Evolutionary conservation across 2,888 invertebrate species (phyloP), one percentile per base, ranked within the genome.

Genomic region (Dermolepida albohirtum): DNA sequence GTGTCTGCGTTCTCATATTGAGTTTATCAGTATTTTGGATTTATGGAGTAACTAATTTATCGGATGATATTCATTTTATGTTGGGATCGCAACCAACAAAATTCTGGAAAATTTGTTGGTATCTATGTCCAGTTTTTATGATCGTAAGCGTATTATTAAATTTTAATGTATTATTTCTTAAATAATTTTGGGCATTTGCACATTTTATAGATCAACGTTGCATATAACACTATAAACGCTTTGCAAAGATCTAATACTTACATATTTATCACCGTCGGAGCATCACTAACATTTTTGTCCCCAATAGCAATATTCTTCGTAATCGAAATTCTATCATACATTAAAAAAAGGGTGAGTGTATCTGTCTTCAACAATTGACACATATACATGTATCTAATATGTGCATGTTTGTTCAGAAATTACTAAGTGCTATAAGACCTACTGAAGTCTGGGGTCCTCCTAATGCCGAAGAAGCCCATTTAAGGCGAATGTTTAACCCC

Each of bases 31-130:
- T 67, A 8, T 72, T 71, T 52, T 72, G 72, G 73, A 51, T 74
- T 14, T 74, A 74, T 41, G 63, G 71, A 2, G 72, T 73, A 0
- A 65, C 69, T 12, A 68, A 62, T 5, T 27, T 74, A 10, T 68
- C 71, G n/a, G 74, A 74, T 43, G 74, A 74, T 17, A 70, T 74
- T 14, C 72, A 73, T 47, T 74, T 72, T 59, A 8, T 71, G 34
- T 62, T 59, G 29, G 72, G 74, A 27, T 57, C 43, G 8, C 74
- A 73, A 62, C 74, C 74, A 5, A 68, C 72, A 4, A 72, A 68
- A 39, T 73, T 59, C 43, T 74, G 74, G 74, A 74, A 74, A 66
- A 67, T 71, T 17, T 67, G 55, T 27, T 74, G 74, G 74, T 71
- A 70, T 41, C 8, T 70, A 0, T 40, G 17, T 5, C 73, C 74